phyloP scores from a whole-genome alignment of 2,113 vertebrate genomes.

The Pteruthius melanotis region DNA sequence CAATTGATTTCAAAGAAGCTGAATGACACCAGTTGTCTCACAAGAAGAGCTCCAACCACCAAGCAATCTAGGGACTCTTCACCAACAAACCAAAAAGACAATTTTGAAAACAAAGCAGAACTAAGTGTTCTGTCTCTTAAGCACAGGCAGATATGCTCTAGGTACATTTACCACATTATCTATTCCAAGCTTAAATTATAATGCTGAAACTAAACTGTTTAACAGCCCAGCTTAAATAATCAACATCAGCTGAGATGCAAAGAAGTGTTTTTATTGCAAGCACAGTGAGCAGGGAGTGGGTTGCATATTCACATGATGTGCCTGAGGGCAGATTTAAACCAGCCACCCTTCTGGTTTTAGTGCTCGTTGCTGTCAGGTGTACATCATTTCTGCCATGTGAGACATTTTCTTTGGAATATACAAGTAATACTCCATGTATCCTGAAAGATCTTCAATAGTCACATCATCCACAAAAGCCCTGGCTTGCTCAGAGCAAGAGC shows the following conservation, averaged over 20 bases:
- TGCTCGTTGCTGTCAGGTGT: conserved; percentile 79
- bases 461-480: conserved; percentile 92
- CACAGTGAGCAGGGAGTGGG: conserved; percentile 64
- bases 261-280: conserved; percentile 78
- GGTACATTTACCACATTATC: not conserved
- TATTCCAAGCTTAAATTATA: not conserved
- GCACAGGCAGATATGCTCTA: not conserved
- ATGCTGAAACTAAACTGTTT: not conserved
- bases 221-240: conserved; percentile 59
- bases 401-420: conserved; percentile 99
- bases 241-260: conserved; percentile 60
- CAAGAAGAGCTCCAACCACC: not conserved
- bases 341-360: not conserved
- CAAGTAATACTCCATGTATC: conserved; percentile 97
- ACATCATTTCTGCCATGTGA: conserved; percentile 99
- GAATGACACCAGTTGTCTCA: not conserved
- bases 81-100: not conserved
- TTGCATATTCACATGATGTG: conserved; percentile 42
- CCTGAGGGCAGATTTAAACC: conserved; percentile 33
- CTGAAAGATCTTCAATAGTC: conserved; percentile 97
- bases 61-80: not conserved
- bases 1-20: not conserved
- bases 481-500: conserved; percentile 96
- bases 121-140: not conserved
- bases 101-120: not conserved